A percentile compares a stretch with the other conserved stretches of the same genome.
These are phyloP conservation scores for Acleris laterana DNA, from an alignment of 2,888 invertebrate genomes.

Conservation along the genomic window DNA sequence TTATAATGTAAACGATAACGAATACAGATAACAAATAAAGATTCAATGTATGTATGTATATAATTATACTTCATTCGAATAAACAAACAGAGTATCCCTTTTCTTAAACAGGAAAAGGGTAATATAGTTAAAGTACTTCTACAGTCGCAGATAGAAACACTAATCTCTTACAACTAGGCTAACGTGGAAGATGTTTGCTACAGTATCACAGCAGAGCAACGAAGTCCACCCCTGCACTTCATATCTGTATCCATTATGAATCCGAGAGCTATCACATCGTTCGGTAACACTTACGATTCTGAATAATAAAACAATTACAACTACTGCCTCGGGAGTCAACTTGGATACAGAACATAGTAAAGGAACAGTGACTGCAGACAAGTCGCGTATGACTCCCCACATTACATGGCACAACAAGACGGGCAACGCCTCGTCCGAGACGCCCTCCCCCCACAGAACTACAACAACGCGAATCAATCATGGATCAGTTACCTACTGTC, in stretches of 20 bases:
- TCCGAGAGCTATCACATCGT: slow-evolving; percentile 39
- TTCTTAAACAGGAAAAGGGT: slow-evolving; percentile 75
- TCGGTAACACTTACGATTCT: slow-evolving; percentile 19
- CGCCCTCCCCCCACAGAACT: slow-evolving; percentile 44
- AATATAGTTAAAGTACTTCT: slow-evolving; percentile 76
- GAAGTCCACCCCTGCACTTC: slow-evolving; percentile 64
- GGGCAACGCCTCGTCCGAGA: slow-evolving; percentile 46
- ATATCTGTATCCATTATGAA: slow-evolving; percentile 47
- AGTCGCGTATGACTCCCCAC: slow-evolving; percentile 43
- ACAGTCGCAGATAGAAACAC: slow-evolving; percentile 76
- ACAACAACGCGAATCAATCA: slow-evolving; percentile 46
- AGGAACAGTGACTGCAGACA: slow-evolving; percentile 20
- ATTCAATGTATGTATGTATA: slow-evolving; percentile 65
- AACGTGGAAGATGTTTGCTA: slow-evolving; percentile 81
- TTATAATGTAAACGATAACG: slow-evolving; percentile 73
- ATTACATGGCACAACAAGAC: slow-evolving; percentile 48
- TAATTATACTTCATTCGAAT: slow-evolving; percentile 66
- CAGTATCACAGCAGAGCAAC: slow-evolving; percentile 81
- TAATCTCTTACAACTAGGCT: slow-evolving; percentile 77
- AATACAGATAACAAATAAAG: slow-evolving; percentile 73
- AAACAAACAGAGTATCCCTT: slow-evolving; percentile 74
- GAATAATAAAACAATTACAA: slow-evolving; percentile 28
- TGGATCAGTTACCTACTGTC: slow-evolving; percentile 45
- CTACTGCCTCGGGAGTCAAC: slow-evolving; percentile 30
- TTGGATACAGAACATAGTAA: slow-evolving; percentile 32